Percentiles rank a stretch among this genome's conserved stretches.
Evolutionary conservation across 2,113 vertebrate genomes (phyloP).

Genomic region (Brevimyrus niger): DNA sequence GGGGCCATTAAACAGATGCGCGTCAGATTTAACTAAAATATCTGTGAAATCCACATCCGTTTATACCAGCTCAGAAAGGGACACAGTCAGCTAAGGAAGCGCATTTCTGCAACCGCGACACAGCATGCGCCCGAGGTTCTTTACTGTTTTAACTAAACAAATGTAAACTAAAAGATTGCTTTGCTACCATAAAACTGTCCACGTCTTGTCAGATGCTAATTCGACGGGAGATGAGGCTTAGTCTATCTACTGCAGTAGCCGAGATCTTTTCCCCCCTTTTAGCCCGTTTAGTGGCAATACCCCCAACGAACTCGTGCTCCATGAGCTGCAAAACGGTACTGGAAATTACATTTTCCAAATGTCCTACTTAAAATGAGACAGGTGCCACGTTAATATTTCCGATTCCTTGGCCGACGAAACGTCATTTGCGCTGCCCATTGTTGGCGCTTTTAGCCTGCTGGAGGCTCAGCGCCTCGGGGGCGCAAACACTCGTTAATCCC

Average conservation of each 20-base stretch:
- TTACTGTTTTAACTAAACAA: not conserved
- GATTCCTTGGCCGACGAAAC: not conserved
- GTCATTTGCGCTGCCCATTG: constrained; percentile 19
- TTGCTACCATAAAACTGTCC: constrained; percentile 21
- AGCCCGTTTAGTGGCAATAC: not conserved
- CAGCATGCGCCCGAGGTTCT: not conserved
- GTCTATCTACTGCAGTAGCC: not conserved
- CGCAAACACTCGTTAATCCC: constrained; percentile 33
- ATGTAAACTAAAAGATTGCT: constrained; percentile 11
- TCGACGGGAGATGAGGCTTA: not conserved
- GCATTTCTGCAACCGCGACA: not conserved
- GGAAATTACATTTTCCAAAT: not conserved
- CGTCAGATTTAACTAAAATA: not conserved
- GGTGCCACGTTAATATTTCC: constrained; percentile 8
- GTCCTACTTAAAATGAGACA: not conserved
- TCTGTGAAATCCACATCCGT: not conserved
- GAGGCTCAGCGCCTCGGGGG: constrained; percentile 22
- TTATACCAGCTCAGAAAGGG: not conserved
- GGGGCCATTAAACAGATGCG: not conserved
- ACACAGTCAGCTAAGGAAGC: not conserved
- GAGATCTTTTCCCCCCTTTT: not conserved
- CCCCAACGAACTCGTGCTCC: not conserved
- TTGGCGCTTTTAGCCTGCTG: constrained; percentile 17
- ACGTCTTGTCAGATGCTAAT: constrained; percentile 22
- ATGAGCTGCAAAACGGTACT: not conserved